phyloP scores from a whole-genome alignment of 2,113 vertebrate genomes.

The Hepsetus odoe region DNA sequence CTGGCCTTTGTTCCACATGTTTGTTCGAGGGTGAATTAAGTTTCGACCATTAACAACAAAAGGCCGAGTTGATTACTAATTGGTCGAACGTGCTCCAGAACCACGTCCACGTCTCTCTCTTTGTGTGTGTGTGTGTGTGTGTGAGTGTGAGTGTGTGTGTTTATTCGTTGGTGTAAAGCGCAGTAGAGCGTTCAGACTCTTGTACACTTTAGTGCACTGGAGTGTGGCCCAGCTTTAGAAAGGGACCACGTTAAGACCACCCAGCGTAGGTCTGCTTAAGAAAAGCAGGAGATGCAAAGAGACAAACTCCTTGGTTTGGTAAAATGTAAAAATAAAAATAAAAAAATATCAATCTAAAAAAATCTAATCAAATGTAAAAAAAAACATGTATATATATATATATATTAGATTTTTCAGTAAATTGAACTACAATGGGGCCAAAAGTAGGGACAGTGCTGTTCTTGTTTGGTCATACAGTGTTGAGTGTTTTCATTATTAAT shows the following conservation, averaged over 20 bases:
- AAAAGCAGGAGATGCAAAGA: not conserved
- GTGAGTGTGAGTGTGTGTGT: not conserved
- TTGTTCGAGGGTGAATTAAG: not conserved
- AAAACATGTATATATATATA: too few relatives aligned
- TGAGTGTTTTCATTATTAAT: too few relatives aligned
- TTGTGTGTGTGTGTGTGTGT: not conserved
- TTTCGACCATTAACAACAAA: too few relatives aligned
- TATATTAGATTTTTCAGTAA: too few relatives aligned
- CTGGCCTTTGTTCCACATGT: not conserved
- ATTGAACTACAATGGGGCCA: too few relatives aligned
- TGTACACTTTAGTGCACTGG: conserved; percentile 7
- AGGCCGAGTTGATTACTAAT: not conserved
- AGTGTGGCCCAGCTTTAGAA: not conserved
- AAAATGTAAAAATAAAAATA: not conserved
- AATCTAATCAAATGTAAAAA: too few relatives aligned
- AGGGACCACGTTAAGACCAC: conserved; percentile 41
- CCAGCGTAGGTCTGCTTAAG: not conserved
- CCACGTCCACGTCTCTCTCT: too few relatives aligned
- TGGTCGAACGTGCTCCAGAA: not conserved
- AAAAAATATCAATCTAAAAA: too few relatives aligned
- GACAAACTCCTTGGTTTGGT: not conserved
- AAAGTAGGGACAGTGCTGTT: too few relatives aligned
- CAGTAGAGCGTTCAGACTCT: conserved; percentile 17
- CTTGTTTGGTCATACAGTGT: too few relatives aligned
- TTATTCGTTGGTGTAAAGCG: conserved; percentile 28